phyloP scores from a whole-genome alignment of 2,797 vertebrate species.

The Sciaenops ocellatus region DNA sequence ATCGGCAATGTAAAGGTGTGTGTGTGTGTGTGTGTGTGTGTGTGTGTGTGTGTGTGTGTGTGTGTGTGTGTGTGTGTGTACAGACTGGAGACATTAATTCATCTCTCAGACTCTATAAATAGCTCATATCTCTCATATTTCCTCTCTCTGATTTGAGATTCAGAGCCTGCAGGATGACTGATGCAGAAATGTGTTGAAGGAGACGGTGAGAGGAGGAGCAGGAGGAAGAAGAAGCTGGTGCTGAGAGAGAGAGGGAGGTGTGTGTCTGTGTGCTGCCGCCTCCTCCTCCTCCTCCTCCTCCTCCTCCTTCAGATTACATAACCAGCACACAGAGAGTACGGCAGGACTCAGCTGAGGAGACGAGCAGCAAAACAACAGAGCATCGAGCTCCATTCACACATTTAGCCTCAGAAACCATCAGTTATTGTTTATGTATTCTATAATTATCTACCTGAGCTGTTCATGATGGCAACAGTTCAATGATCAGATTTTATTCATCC shows the following conservation, averaged over 20 bases:
- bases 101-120: slow-evolving; percentile 48
- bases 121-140: slow-evolving; percentile 40
- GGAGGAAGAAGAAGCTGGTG: slow-evolving; percentile 47
- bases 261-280: slow-evolving; percentile 1
- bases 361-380: slow-evolving; percentile 9
- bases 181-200: slow-evolving; percentile 44
- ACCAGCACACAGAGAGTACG: slow-evolving; percentile 45
- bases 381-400: neutral
- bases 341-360: slow-evolving; percentile 42
- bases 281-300: slow-evolving; percentile 16
- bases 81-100: slow-evolving; percentile 5
- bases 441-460: neutral
- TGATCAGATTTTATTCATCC: neutral
- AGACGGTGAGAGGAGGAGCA: slow-evolving; percentile 17
- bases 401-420: neutral
- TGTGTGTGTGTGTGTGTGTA: slow-evolving; percentile 1
- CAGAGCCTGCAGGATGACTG: slow-evolving; percentile 42
- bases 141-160: slow-evolving; percentile 22
- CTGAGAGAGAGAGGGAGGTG: slow-evolving; percentile 30
- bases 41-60: slow-evolving; percentile 29
- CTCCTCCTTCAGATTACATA: slow-evolving; percentile 62
- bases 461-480: too few species aligned
- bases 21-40: slow-evolving; percentile 25
- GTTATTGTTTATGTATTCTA: neutral
- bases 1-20: slow-evolving; percentile 12